Evolutionary conservation across 1,140 invertebrate species (phyloP), one percentile per base, ranked within the genome.

Genomic region (Ptiloglossa arizonensis): DNA sequence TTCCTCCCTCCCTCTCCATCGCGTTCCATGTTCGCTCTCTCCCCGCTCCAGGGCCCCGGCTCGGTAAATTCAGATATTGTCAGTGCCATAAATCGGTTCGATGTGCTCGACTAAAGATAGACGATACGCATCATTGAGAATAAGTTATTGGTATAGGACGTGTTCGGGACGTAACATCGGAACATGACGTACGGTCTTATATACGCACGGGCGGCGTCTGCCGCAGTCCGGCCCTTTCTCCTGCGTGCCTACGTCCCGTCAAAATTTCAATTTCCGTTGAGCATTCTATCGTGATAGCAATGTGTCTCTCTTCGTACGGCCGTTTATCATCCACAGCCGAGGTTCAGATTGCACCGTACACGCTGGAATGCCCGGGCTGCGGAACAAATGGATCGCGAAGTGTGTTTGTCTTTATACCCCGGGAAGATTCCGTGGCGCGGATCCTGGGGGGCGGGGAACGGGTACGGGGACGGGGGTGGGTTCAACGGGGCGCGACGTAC

Each of bases 241-340:
- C 78, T 32, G 62, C n/a, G 71, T 38, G 79, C 69, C 78, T 72
- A 64, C 59, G 79, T 77, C 76, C 86, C 87, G 89, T 90, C 90
- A 90, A 91, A 91, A 89, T 91, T 91, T 89, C 90, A 91, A 90
- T 90, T 90, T 89, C 89, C 83, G 86, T 87, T 77, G 79, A 86
- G 81, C 80, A 83, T 83, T 85, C 82, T 84, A 84, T 85, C 83
- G 82, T 70, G 86, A 90, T 86, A 82, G 87, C 82, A 86, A 89
- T 89, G 84, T 87, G 88, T 89, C 88, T 89, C 87, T 77, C 72
- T 63, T 74, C 76, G 80, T 79, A 54, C 62, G 52, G 52, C 82
- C 89, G 83, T 89, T 88, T 86, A 88, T 90, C 86, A 87, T 71
- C 54, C 67, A 41, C 69, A 74, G 79, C 60, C 83, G 71, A 80